Conservation (phyloP, 2,888 invertebrate genomes). For the Drepanosiphum platanoidis region DNA sequence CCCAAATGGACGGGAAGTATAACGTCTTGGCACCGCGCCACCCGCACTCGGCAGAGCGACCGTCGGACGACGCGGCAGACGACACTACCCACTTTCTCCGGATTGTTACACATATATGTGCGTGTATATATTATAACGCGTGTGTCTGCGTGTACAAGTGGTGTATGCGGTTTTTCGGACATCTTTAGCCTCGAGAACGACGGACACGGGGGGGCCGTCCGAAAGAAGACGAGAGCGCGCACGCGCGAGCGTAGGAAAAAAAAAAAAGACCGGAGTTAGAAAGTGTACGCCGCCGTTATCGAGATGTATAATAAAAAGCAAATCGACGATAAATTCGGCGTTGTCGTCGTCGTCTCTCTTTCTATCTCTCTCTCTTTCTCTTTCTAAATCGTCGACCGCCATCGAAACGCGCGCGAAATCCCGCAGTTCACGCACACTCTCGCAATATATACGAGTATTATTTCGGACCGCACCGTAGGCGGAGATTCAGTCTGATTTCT, state of each 20-base stretch:
- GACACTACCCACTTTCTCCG: constrained; percentile 45
- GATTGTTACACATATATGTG: not conserved
- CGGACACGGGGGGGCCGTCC: not conserved
- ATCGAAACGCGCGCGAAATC: too few species aligned
- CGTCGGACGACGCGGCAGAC: not conserved
- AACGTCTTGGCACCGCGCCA: constrained; percentile 49
- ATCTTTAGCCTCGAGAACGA: not conserved
- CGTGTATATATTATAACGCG: not conserved
- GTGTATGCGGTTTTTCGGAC: constrained; percentile 29
- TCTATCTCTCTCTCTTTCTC: not conserved
- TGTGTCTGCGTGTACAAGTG: not conserved
- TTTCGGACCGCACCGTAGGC: too few species aligned
- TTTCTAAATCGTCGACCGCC: not conserved
- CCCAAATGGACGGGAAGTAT: constrained; percentile 24
- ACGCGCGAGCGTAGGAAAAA: not conserved
- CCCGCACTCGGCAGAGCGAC: constrained; percentile 21
- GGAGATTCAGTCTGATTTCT: too few species aligned
- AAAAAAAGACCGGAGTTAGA: constrained; percentile 32
- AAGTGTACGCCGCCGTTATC: not conserved
- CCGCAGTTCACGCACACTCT: too few species aligned
- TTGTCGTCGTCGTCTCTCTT: not conserved
- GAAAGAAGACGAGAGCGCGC: not conserved
- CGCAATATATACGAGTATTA: too few species aligned
- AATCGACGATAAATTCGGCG: not conserved
- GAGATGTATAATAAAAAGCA: constrained; percentile 11